Evolutionary conservation across 2,888 invertebrate species (phyloP).

Genomic region (Ophion obscuratus): DNA sequence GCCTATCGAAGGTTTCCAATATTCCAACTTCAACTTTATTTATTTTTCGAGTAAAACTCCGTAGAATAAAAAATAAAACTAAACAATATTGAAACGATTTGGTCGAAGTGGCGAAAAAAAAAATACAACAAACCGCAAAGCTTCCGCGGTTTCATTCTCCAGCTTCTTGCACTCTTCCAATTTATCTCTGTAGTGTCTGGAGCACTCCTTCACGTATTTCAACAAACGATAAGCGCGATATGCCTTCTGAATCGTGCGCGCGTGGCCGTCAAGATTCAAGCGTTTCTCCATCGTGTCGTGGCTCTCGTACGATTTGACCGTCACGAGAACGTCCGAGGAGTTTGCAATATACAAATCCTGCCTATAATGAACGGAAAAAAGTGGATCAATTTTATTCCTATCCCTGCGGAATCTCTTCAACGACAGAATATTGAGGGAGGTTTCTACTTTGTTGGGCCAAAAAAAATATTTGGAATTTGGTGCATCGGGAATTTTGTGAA

Average conservation of each 20-base stretch:
- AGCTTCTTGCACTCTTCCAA: constrained; percentile 85
- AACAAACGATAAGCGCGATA: constrained; percentile 87
- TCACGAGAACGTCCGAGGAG: constrained; percentile 87
- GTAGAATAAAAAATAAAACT: not conserved
- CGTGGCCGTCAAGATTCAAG: constrained; percentile 85
- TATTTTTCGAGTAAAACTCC: too few species aligned
- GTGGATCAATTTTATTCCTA: not conserved
- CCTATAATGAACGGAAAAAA: constrained; percentile 69
- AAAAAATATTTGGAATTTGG: too few species aligned
- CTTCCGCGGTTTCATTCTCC: constrained; percentile 84
- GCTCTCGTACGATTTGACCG: constrained; percentile 88
- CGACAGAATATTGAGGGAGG: too few species aligned
- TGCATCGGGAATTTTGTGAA: too few species aligned
- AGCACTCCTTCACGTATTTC: constrained; percentile 84
- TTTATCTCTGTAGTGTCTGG: constrained; percentile 85
- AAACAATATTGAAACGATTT: not conserved
- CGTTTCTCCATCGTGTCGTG: constrained; percentile 87
- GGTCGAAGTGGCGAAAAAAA: constrained; percentile 1
- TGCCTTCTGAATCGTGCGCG: constrained; percentile 88
- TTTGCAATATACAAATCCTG: constrained; percentile 87
- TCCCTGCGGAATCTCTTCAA: too few species aligned
- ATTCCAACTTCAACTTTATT: too few species aligned
- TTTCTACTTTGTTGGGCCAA: too few species aligned
- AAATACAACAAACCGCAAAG: constrained; percentile 74
- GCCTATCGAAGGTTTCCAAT: too few species aligned